Evolutionary conservation across 2,797 vertebrate genomes (phyloP).

Genomic region (Channa striata): DNA sequence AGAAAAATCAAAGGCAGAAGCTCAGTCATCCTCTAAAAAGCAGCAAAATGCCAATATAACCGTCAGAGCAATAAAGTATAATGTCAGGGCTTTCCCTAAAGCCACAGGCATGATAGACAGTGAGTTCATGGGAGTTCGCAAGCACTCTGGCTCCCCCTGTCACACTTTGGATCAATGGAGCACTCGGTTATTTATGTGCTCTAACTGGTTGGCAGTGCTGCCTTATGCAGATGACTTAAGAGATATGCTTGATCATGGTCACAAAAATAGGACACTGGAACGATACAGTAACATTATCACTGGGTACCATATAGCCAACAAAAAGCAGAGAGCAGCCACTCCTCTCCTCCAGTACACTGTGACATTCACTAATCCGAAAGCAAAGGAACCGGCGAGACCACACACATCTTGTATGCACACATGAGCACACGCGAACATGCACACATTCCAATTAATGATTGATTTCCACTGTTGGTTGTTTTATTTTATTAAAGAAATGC

Average conservation of each 20-base stretch:
- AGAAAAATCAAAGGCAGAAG: conserved; percentile 72
- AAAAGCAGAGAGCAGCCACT: conserved; percentile 44
- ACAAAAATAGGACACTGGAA: conserved; percentile 67
- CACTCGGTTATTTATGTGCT: conserved; percentile 77
- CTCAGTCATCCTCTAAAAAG: conserved; percentile 78
- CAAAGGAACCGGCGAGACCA: conserved; percentile 54
- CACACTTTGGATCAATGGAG: conserved; percentile 78
- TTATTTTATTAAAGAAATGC: conserved; percentile 60
- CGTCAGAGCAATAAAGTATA: conserved; percentile 77
- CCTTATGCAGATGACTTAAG: conserved; percentile 63
- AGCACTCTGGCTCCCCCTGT: conserved; percentile 74
- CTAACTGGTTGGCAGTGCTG: conserved; percentile 70
- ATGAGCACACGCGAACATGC: conserved; percentile 11
- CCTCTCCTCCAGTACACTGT: conserved; percentile 54
- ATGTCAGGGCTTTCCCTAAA: conserved; percentile 78
- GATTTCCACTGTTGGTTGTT: conserved; percentile 64
- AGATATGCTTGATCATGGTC: conserved; percentile 74
- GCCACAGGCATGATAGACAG: conserved; percentile 70
- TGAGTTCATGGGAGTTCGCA: conserved; percentile 75
- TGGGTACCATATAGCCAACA: conserved; percentile 59
- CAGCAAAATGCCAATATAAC: conserved; percentile 80
- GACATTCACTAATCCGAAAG: conserved; percentile 60
- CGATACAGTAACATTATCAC: conserved; percentile 68
- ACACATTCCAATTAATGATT: conserved; percentile 48
- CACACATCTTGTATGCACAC: conserved; percentile 45